Base-by-base conservation (phyloP, 2,113 vertebrate species). In the Suncus etruscus region DNA sequence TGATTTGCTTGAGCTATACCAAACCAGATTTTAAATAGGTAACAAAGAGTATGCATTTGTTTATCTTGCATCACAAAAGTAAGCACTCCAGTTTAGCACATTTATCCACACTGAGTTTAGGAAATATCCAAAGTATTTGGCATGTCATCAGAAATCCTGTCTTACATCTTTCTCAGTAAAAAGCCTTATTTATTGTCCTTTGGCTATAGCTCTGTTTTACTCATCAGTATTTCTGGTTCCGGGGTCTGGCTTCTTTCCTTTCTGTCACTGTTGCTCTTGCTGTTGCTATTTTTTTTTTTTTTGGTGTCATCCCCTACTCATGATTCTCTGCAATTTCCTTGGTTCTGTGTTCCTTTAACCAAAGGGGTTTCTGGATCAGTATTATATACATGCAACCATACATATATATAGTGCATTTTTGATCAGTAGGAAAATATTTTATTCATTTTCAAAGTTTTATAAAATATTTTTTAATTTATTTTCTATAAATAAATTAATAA, bases 401-500 rank as follows among this genome's bases (percentile, higher is more conserved):
- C 27, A 39, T 72, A 39, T 68, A 39, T 72, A 22, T 39, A 3
- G 31, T 45, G 20, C 20, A 14, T 93, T 77, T 77, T 68, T 72
- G 15, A 7, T 31, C 32, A 82, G 51, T 89, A 73, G 45, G 3
- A 12, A 85, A 83, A 47, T 12, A 16, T 73, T 73, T 88, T 18
- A 77, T 61, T 12, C 45, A 73, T 32, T 92, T 8, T 88, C 22
- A 48, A 66, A 10, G 9, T 61, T 87, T 65, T 78, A 39, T 29
- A 83, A 90, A 91, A 51, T 1, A 80, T 70, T 74, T 4, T 2
- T 80, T 90, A 11, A 76, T 73, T 50, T 68, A 20, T 4, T 69
- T 50, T 20, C 51, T 84, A 50, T 24, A 78, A 73, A 83, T 63
- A 69, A 74, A 47, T 24, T 81, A 80, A 83, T 54, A 69, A 81